Base-by-base conservation (phyloP, 1,140 invertebrate species). In the Portunus trituberculatus region DNA sequence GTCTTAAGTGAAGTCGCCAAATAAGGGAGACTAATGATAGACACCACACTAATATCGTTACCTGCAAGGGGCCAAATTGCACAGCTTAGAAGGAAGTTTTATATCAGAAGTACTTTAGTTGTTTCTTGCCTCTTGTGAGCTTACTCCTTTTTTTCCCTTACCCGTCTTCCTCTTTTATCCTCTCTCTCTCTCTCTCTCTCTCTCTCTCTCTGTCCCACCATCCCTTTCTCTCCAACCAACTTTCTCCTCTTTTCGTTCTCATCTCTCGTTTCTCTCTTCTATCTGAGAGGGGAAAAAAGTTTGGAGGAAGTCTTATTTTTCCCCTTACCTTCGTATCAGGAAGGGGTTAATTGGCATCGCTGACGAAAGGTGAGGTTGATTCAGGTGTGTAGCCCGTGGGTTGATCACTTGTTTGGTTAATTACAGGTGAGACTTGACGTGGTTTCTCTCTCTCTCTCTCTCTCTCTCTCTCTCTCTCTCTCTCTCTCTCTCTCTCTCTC, bases 1-100 rank as follows among this genome's bases (percentile, higher is more conserved):
- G 48, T 29, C 31, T 91, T 31, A 91, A 91, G n/a, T 89, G 87
- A 89, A 48, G 39, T 39, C 45, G 87, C 87, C 87, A 46, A 46
- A 89, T 89, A 89, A 20, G 87, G 87, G 14, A 45, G 46, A 25
- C 87, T 89, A 48, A 89, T 89, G 87, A 89, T 89, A 89, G 87
- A 28, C 39, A 89, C 31, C 25, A 6, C 39, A 89, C 87, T 39
- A 28, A 89, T 89, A 89, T 89, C 46, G 67, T 89, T 89, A 89
- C 87, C 31, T 89, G 87, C 46, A 48, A 89, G 39, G 46, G 28
- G 46, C 87, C 39, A 89, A 89, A 89, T 89, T 28, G n/a, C 46
- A 91, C 25, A 91, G 89, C 25, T 91, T 45, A 14, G 48, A 32
- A 91, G 31, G 67, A 76, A 76, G 67, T 76, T 76, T 76, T 76